These are phyloP conservation scores for Sebastes miniatus DNA, from an alignment of 2,797 vertebrate species.

Conservation along the genomic window DNA sequence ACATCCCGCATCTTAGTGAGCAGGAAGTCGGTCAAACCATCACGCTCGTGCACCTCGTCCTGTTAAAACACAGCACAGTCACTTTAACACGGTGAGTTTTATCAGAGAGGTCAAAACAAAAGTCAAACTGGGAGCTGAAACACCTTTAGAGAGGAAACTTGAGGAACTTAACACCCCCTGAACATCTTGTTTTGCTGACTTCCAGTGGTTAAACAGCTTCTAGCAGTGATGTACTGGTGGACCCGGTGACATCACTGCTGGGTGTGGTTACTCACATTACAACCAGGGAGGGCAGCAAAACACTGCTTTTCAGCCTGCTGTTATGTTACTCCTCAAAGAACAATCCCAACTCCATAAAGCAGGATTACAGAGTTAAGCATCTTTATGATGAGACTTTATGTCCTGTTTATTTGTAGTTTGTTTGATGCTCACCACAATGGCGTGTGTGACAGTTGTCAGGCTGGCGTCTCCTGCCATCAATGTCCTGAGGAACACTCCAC, in stretches of 20 bases:
- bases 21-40: slow-evolving; percentile 94
- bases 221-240: not conserved
- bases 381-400: not conserved
- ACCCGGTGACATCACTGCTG: too few species aligned
- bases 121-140: not conserved
- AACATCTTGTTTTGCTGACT: not conserved
- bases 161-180: not conserved
- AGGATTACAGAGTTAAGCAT: not conserved
- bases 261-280: too few species aligned
- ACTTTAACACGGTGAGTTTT: not conserved
- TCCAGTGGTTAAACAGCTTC: not conserved
- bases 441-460: slow-evolving; percentile 89
- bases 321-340: not conserved
- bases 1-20: slow-evolving; percentile 91
- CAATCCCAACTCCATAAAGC: not conserved
- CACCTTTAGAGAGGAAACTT: not conserved
- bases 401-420: not conserved
- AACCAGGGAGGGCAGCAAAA: not conserved
- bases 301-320: not conserved
- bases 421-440: slow-evolving; percentile 89
- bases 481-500: slow-evolving; percentile 91
- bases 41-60: slow-evolving; percentile 97
- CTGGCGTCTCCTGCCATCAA: slow-evolving; percentile 91
- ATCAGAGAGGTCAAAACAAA: not conserved
- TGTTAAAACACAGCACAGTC: slow-evolving; percentile 55